Evolutionary conservation across 2,113 vertebrate species (phyloP), one percentile per base, ranked within the genome.

Genomic region (Cyrtonyx montezumae): DNA sequence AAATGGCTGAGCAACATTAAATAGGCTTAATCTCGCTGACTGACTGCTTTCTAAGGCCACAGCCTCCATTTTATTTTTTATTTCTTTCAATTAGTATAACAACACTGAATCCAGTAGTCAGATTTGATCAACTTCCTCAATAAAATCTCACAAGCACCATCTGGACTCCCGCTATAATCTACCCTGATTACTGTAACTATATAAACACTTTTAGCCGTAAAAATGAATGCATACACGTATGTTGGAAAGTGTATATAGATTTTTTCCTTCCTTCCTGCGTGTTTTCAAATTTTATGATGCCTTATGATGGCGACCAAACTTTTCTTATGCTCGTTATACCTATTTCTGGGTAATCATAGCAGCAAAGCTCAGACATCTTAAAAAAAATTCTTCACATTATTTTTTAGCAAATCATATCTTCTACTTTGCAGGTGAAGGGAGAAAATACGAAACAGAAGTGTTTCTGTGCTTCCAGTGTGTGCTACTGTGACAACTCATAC

Each of bases 171-270:
- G 23, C 45, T 85, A 55, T 55, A 79, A 6, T 17, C 42, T 77
- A 2, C 62, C 79, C 37, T 43, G 25, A 45, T 70, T 62, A 82
- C 4, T 43, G 56, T 20, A 79, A 9, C 5, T 17, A 3, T 26
- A 4, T 67, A 45, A n/a, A 4, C 48, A 26, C 30, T 58, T 84
- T 86, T 5, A 46, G 23, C 2, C 1, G 1, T 42, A 58, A 77
- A 74, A 68, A 62, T 28, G 6, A 45, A 59, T 25, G 70, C 2
- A 42, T 8, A 13, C 15, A 20, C 22, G 22, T 9, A 16, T 36
- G 8, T 36, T n/a, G 6, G n/a, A 7, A 4, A 42, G 12, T 32
- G 7, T 10, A 1, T 20, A 4, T 19, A 0, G 16, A 14, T 65
- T 63, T 65, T 75, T 77, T 63, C 21, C 62, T 75, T 84, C 66